Base-by-base conservation (phyloP, 2,113 vertebrate species). In the Collichthys lucidus region DNA sequence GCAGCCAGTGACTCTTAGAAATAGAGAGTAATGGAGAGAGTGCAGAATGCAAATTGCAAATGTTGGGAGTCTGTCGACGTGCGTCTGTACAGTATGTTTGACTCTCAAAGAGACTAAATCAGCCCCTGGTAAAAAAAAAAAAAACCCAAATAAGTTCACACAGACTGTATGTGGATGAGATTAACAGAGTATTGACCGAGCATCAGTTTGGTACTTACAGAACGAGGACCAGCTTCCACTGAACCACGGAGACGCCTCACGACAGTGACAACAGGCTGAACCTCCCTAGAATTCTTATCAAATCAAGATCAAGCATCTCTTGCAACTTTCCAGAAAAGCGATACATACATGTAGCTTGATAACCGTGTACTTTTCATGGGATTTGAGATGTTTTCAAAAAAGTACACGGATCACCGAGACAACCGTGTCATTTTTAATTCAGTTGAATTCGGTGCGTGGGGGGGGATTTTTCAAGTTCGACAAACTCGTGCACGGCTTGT, bases 21-120 rank as follows among this genome's bases (percentile, higher is more conserved):
- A 89, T 88, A 86, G 83, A 83, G 85, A 85, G 87, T 71, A 87
- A 90, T 73, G 80, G 86, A 86, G 84, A 87, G 88, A 89, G 90
- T 64, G 74, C 2, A 62, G 85, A 88, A 93, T 93, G 93, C 86
- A 95, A 94, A 94, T 94, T 89, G 71, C 75, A 77, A 83, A 83
- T 79, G 88, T 87, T 84, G 77, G 67, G 65, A 91, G 88, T 77
- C 75, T 76, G 82, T 84, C 73, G 29, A 22, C 50, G 11, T 59
- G 49, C 65, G 73, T 75, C 53, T 59, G 75, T 67, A 70, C 56
- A 74, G 65, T 81, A 79, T 31, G n/a, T 22, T 2, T 47, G 52
- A 63, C 2, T 85, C 77, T 66, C 35, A 59, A 56, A 75, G 80
- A 7, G 63, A 49, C 63, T 47, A 74, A 86, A 85, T 84, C 74